phyloP scores from a whole-genome alignment of 2,797 vertebrate species.

The Typhlichthys eigenmanni region DNA sequence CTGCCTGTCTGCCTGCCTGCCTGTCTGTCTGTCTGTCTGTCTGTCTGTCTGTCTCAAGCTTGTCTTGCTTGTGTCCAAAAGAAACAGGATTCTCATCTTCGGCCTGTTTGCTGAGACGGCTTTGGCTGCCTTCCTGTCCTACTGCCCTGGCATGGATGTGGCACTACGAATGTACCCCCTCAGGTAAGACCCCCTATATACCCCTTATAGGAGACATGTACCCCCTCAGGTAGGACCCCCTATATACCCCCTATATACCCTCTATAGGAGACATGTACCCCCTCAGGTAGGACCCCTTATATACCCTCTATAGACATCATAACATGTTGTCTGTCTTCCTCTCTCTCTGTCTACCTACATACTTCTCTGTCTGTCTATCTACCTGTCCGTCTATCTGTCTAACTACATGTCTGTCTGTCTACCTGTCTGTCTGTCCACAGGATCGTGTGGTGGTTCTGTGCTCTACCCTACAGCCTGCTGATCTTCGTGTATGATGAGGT shows the following conservation, averaged over 20 bases:
- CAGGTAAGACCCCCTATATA: too few species aligned
- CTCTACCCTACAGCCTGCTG: conserved; percentile 90
- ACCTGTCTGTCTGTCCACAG: conserved; percentile 60
- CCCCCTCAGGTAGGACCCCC: conserved; percentile 81
- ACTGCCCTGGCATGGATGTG: conserved; percentile 91
- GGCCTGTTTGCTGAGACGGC: conserved; percentile 89
- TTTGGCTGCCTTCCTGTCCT: conserved; percentile 90
- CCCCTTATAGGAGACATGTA: conserved; percentile 74
- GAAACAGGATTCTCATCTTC: conserved; percentile 91
- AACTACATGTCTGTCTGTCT: not conserved
- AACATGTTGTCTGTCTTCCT: too few species aligned
- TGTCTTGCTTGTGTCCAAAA: conserved; percentile 50
- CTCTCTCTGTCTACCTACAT: too few species aligned
- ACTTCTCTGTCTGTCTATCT: too few species aligned
- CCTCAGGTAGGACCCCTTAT: conserved; percentile 79
- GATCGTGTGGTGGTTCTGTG: conserved; percentile 93
- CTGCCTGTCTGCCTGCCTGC: too few species aligned
- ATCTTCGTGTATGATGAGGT: conserved; percentile 93
- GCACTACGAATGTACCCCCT: conserved; percentile 81
- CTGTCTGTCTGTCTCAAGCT: not conserved
- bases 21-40: not conserved
- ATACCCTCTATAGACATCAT: too few species aligned
- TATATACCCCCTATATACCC: not conserved
- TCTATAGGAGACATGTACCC: conserved; percentile 80
- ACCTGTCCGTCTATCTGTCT: too few species aligned